Conservation (phyloP, 23 tunicate species). For the Ciona savignyi region DNA sequence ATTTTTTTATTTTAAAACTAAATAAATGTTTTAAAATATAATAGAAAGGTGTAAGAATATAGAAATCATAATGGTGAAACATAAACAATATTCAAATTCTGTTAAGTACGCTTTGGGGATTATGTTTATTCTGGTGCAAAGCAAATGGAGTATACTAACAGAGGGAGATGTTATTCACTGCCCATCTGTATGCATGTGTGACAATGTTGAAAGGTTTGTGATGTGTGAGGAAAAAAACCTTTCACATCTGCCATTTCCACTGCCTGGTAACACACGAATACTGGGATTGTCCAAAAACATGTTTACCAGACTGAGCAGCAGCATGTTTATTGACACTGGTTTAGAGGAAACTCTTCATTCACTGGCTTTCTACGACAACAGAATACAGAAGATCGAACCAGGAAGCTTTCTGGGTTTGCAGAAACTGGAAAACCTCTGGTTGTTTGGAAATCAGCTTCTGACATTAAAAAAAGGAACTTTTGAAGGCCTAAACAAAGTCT, state of each 20-base stretch:
- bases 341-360: conserved; percentile 7
- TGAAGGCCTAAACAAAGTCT: conserved; percentile 10
- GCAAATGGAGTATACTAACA: background rate
- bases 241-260: conserved; percentile 9
- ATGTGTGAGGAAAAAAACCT: conserved; percentile 25
- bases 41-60: too few relatives aligned
- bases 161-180: background rate
- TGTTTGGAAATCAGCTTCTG: conserved; percentile 25
- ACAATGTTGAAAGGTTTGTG: conserved; percentile 12
- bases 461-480: conserved; percentile 9
- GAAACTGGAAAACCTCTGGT: conserved; percentile 24
- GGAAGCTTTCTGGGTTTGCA: conserved; percentile 3
- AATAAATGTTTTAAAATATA: too few relatives aligned
- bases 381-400: conserved; percentile 8
- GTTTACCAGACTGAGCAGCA: conserved; percentile 20
- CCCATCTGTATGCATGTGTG: conserved; percentile 20
- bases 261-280: conserved; percentile 25
- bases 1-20: too few relatives aligned
- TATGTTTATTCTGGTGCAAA: background rate
- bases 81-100: too few relatives aligned
- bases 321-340: conserved; percentile 1
- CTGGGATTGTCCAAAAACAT: conserved; percentile 27
- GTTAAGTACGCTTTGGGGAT: too few relatives aligned
- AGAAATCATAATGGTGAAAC: too few relatives aligned
- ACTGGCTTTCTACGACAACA: conserved; percentile 26